phyloP scores from a whole-genome alignment of 2,113 vertebrate genomes.

The Myrmecobius fasciatus region DNA sequence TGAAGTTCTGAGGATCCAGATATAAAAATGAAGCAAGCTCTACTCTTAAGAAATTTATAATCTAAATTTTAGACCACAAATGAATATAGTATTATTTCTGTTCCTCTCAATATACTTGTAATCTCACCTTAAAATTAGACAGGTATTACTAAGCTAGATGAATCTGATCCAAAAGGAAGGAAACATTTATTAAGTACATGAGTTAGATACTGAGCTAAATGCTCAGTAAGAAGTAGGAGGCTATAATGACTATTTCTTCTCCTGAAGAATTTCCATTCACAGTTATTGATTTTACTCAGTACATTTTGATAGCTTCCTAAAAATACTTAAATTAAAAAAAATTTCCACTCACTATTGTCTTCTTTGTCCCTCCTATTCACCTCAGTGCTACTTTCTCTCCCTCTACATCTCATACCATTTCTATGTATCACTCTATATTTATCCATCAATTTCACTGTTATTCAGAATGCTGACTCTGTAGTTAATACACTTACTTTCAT shows the following conservation, averaged over 20 bases:
- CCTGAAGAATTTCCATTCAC: background rate
- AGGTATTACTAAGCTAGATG: background rate
- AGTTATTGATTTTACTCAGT: conserved; percentile 43
- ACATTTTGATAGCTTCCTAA: conserved; percentile 54
- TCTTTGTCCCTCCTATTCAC: background rate
- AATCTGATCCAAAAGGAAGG: background rate
- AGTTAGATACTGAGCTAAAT: background rate
- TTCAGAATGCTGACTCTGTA: background rate
- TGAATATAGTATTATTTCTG: conserved; percentile 4
- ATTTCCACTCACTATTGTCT: background rate
- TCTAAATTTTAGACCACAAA: background rate
- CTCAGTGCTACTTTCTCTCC: background rate
- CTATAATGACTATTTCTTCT: background rate
- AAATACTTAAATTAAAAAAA: background rate
- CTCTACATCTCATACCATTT: background rate
- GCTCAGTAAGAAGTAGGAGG: background rate
- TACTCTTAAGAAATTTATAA: background rate
- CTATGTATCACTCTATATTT: background rate
- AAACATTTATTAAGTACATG: background rate
- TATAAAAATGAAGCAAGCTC: background rate
- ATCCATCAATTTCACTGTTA: background rate
- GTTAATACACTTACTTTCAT: background rate
- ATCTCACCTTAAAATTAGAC: background rate
- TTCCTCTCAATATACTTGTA: background rate
- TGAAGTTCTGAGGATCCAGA: background rate